These are phyloP conservation scores for Falco berigora DNA, from an alignment of 2,797 vertebrate species.

Conservation along the genomic window DNA sequence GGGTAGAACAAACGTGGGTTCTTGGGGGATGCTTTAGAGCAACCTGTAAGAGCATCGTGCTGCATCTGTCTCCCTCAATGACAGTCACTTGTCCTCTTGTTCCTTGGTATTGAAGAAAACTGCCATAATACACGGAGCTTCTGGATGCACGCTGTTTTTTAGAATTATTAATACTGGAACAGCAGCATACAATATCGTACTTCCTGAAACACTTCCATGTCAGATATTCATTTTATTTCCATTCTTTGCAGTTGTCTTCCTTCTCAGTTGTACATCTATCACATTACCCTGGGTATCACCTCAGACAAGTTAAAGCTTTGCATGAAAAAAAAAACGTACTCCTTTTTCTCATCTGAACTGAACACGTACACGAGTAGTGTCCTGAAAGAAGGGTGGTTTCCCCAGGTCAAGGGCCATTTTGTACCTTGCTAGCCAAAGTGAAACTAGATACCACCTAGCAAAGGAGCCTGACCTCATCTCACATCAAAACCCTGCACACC, in stretches of 20 bases:
- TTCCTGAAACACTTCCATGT: background rate
- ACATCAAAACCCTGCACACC: background rate
- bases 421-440: background rate
- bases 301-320: background rate
- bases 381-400: background rate
- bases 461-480: background rate
- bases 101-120: background rate
- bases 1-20: background rate
- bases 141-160: background rate
- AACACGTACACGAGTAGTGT: fast-evolving
- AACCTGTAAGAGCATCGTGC: background rate
- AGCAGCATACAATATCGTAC: background rate
- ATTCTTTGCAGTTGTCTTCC: background rate
- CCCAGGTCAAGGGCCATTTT: background rate
- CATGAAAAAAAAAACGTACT: background rate
- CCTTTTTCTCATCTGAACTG: background rate
- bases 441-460: background rate
- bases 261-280: background rate
- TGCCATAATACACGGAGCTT: background rate
- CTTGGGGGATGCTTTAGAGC: background rate
- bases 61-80: background rate
- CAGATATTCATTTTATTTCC: background rate
- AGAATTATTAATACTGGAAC: background rate
- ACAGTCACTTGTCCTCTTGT: background rate
- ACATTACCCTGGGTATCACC: background rate